Evolutionary conservation across 2,797 vertebrate species (phyloP), one percentile per base, ranked within the genome.

Genomic region (Martes flavigula): DNA sequence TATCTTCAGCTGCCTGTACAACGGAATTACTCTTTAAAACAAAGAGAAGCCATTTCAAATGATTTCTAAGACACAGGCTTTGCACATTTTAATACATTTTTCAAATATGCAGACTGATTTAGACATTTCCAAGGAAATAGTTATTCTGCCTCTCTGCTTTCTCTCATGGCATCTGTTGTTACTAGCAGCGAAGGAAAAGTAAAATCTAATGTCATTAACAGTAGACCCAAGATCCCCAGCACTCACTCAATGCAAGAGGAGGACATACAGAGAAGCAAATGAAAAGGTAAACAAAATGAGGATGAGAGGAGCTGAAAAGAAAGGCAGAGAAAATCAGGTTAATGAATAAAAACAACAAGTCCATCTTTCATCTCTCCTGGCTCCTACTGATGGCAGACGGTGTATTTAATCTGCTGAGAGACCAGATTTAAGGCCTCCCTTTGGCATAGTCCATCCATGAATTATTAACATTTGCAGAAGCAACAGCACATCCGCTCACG

Each of bases 401-500:
- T 68, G 68, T 96, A 96, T 96, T 91, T 97, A 98, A 97, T 97
- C 97, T 98, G 98, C 4, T 0, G 87, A 97, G 87, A 82, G 96
- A 93, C 92, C 90, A 79, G 93, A 98, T 96, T 98, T 97, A 96
- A 97, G 92, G 98, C 84, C 86, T 96, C 0, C 46, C 96, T 98
- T 97, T 97, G 97, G 98, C 97, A 98, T 21, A 93, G 96, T 66
- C 97, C 95, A 15, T 77, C 96, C 91, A 98, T 97, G 97, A 98
- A 98, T 98, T 98, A 98, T 98, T 98, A 98, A 98, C 97, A 75
- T 95, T 15, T 7, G 70, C 2, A 2, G 95, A 97, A 98, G 97
- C 92, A 8, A 0, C 3, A 97, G 97, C 96, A 98, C 40, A 68
- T 93, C 98, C 97, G 46, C 96, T 56, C 87, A 11, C 13, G 90